Percentiles rank a stretch among this genome's conserved stretches.
Evolutionary conservation across 2,113 vertebrate species (phyloP).

Genomic region (Jacana jacana): DNA sequence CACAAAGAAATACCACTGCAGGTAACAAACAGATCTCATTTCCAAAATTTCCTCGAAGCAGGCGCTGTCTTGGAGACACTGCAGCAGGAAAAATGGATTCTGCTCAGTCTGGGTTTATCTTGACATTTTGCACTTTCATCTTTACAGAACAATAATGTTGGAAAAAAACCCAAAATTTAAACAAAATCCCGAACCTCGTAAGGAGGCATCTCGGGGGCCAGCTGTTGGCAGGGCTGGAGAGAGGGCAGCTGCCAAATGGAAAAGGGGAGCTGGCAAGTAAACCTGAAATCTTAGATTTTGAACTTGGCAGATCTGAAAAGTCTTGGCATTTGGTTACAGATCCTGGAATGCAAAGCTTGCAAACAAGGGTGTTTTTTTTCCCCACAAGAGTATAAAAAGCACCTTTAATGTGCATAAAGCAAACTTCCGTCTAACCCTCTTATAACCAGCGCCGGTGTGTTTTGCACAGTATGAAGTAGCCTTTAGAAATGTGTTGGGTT

Average conservation of each 20-base stretch:
- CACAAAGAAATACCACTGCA: conserved; percentile 58
- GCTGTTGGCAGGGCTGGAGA: conserved; percentile 52
- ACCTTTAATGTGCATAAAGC: neutral
- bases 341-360: neutral
- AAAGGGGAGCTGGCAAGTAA: conserved; percentile 52
- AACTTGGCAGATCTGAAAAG: neutral
- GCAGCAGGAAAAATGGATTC: conserved; percentile 19
- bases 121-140: conserved; percentile 59
- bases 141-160: conserved; percentile 50
- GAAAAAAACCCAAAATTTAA: conserved; percentile 42
- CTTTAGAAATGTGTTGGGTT: conserved; percentile 3
- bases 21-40: conserved; percentile 19
- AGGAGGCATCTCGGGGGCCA: conserved; percentile 19
- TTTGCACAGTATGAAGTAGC: neutral
- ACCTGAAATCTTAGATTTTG: conserved; percentile 52
- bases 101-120: conserved; percentile 46
- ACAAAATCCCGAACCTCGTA: conserved; percentile 55
- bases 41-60: conserved; percentile 19
- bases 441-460: neutral
- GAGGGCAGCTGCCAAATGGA: conserved; percentile 34
- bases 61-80: neutral
- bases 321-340: conserved; percentile 12
- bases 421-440: neutral
- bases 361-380: conserved; percentile 4
- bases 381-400: neutral